Evolutionary conservation across 1,140 invertebrate species (phyloP).

Genomic region (Drosophila pallidifrons): DNA sequence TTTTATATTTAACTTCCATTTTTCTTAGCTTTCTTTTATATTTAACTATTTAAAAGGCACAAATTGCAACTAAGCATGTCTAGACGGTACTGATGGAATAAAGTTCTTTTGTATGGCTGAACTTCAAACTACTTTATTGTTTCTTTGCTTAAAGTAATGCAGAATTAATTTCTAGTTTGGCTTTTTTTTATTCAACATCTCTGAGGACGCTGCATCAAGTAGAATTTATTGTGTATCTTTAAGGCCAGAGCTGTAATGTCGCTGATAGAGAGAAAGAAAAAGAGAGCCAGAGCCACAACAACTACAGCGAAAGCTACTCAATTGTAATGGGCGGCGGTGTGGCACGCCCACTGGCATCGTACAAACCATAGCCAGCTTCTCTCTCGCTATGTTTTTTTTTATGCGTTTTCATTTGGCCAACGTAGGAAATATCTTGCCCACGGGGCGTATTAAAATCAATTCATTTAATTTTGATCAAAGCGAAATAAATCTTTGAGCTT

Average conservation of each 20-base stretch:
- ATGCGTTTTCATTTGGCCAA: slow-evolving; percentile 79
- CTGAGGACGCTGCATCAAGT: slow-evolving; percentile 28
- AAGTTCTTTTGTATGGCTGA: background rate
- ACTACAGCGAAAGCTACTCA: slow-evolving; percentile 42
- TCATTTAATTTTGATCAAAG: slow-evolving; percentile 84
- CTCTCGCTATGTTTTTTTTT: slow-evolving; percentile 57
- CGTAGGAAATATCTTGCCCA: slow-evolving; percentile 81
- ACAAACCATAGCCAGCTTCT: slow-evolving; percentile 33
- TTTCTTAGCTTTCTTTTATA: no score
- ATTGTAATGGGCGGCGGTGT: slow-evolving; percentile 65
- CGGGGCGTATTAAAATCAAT: slow-evolving; percentile 83
- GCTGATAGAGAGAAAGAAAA: slow-evolving; percentile 11
- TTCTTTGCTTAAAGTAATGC: background rate
- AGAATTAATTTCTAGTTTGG: slow-evolving; percentile 40
- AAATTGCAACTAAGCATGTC: background rate
- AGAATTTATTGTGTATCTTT: slow-evolving; percentile 66
- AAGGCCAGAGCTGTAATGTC: slow-evolving; percentile 24
- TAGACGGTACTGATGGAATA: slow-evolving; percentile 1
- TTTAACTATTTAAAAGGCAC: background rate
- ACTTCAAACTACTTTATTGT: background rate
- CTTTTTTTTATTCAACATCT: slow-evolving; percentile 49
- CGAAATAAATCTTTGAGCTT: slow-evolving; percentile 83
- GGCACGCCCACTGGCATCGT: slow-evolving; percentile 26
- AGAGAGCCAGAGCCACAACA: slow-evolving; percentile 6
- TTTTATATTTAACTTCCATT: no score